These are phyloP conservation scores for Pica pica DNA, from an alignment of 2,113 vertebrate species.

Conservation along the genomic window DNA sequence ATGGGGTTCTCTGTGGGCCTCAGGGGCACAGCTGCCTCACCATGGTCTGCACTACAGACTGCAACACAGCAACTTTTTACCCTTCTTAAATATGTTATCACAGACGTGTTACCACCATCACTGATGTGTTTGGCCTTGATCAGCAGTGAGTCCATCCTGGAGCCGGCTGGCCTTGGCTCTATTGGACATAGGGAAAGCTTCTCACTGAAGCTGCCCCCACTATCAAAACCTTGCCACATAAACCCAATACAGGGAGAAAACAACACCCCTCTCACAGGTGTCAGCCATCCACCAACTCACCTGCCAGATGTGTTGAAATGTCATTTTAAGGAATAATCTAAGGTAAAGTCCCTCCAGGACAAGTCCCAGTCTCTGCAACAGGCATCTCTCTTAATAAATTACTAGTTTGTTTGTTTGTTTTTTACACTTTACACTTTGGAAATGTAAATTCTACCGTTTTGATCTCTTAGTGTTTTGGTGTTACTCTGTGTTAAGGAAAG, in stretches of 20 bases:
- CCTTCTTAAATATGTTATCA: too few species aligned
- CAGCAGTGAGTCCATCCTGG: neutral
- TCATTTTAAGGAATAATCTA: neutral
- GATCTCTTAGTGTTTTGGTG: neutral
- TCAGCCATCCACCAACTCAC: neutral
- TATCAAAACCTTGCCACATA: neutral
- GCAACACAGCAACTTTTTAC: neutral
- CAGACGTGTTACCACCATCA: neutral
- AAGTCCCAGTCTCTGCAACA: neutral
- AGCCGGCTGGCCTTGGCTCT: neutral
- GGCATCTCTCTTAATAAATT: neutral
- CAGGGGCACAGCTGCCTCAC: neutral
- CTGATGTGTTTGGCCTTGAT: neutral
- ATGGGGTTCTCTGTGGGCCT: neutral
- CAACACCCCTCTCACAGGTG: neutral
- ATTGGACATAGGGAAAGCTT: neutral
- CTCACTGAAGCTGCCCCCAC: neutral
- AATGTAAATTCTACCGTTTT: neutral
- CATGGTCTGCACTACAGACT: neutral
- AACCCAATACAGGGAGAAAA: neutral
- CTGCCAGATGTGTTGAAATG: neutral
- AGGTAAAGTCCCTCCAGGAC: neutral
- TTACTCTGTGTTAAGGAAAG: neutral
- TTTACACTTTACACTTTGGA: neutral
- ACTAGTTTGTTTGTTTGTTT: rapidly evolving